Evolutionary conservation across 2,888 invertebrate species (phyloP).

Genomic region (Tiphia femorata): DNA sequence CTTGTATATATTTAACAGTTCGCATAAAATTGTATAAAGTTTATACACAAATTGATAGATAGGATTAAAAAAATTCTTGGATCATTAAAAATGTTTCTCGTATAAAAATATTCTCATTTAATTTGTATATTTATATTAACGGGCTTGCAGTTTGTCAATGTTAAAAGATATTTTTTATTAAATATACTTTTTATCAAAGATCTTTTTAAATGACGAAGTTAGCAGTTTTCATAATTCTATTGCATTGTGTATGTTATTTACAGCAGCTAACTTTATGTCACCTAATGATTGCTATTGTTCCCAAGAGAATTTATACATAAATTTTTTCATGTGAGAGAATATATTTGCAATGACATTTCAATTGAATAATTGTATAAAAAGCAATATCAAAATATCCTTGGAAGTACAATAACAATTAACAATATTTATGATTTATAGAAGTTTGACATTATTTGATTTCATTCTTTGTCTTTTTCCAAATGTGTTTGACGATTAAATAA

Average conservation of each 20-base stretch:
- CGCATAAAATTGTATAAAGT: background rate
- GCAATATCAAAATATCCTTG: conserved; percentile 5
- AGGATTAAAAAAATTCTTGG: background rate
- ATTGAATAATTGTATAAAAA: conserved; percentile 7
- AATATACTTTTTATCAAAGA: background rate
- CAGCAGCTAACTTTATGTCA: too few species aligned
- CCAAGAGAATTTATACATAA: too few species aligned
- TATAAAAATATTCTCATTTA: conserved; percentile 18
- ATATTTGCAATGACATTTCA: conserved; percentile 1
- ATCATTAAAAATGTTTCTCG: background rate
- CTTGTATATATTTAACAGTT: too few species aligned
- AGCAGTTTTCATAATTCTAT: too few species aligned
- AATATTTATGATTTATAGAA: conserved; percentile 13
- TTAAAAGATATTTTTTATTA: conserved; percentile 7
- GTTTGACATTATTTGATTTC: conserved; percentile 5
- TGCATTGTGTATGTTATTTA: too few species aligned
- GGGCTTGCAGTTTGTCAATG: conserved; percentile 1
- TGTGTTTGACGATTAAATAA: conserved; percentile 12
- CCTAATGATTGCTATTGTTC: too few species aligned
- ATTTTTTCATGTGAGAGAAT: background rate
- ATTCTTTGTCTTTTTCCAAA: background rate
- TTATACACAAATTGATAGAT: conserved; percentile 10
- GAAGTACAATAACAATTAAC: conserved; percentile 5
- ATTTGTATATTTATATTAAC: background rate
- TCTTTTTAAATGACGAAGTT: background rate